Base-by-base conservation (phyloP, 1,140 invertebrate genomes). In the Lasioglossum baleicum region DNA sequence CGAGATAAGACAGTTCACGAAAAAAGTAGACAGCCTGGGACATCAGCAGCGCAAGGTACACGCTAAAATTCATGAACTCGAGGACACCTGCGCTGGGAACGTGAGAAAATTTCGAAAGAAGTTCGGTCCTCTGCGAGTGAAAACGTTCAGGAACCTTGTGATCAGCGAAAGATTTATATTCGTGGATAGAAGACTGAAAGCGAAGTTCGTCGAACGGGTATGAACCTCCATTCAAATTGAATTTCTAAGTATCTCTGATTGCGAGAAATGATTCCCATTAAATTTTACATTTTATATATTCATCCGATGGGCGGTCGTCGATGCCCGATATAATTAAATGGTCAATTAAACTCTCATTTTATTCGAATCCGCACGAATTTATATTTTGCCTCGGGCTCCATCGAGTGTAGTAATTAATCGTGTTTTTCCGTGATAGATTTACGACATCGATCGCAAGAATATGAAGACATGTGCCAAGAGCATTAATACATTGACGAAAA, bases 91-190 rank as follows among this genome's bases (percentile, higher is more conserved):
- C 26, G 66, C 65, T 26, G 77, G 71, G 2, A 44, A 88, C 35
- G 15, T 61, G 2, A 80, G 82, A n/a, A 85, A 83, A 40, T 90
- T 88, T 2, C 66, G 64, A 35, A 78, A 69, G 11, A 88, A 87
- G 56, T 82, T 90, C 8, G 84, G 81, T 2, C 79, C 76, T 7
- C 40, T 90, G 40, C 67, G 89, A 35, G 7, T 64, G 7, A 81
- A 85, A 40, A 88, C 90, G 10, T 88, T 89, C 40, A 61, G 77
- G 2, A 90, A 90, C 61, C 67, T 89, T 1, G 58, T 63, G 17
- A 75, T 15, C 0, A 73, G 84, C 0, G 89, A 90, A 20, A 89
- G 83, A 68, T 86, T 90, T 75, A 51, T 81, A 10, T 85, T 89
- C n/a, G 35, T 82, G n/a, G 89, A 90, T 1, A 87, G 85, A 51